Evolutionary conservation across 2,797 vertebrate species (phyloP).

Genomic region (Sphaeramia orbicularis): DNA sequence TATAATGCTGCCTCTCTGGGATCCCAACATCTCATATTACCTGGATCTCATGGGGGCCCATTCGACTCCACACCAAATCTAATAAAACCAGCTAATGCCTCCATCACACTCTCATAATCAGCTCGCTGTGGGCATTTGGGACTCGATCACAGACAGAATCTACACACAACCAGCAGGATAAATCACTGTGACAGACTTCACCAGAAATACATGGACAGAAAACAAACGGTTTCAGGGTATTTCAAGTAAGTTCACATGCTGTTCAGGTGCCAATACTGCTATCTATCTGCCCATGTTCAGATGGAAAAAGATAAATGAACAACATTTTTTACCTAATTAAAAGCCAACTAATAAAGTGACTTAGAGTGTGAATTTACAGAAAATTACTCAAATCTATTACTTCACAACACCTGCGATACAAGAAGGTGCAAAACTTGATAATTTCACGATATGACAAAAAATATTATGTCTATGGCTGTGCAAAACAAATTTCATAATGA

Average conservation of each 20-base stretch:
- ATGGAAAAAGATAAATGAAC: slow-evolving; percentile 32
- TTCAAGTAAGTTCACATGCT: slow-evolving; percentile 54
- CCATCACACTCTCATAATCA: slow-evolving; percentile 66
- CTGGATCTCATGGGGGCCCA: slow-evolving; percentile 57
- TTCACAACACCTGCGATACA: too few relatives aligned
- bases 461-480: too few relatives aligned
- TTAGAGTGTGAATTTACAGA: slow-evolving; percentile 3
- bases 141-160: slow-evolving; percentile 50
- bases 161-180: slow-evolving; percentile 48
- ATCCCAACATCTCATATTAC: slow-evolving; percentile 60
- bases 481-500: too few relatives aligned
- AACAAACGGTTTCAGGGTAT: slow-evolving; percentile 52
- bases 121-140: slow-evolving; percentile 46
- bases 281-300: slow-evolving; percentile 10
- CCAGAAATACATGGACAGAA: slow-evolving; percentile 50
- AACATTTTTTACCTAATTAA: slow-evolving; percentile 24
- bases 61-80: slow-evolving; percentile 62
- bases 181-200: slow-evolving; percentile 57
- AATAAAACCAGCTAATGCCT: slow-evolving; percentile 72
- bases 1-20: slow-evolving; percentile 15
- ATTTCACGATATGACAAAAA: too few relatives aligned
- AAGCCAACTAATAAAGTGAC: slow-evolving; percentile 24
- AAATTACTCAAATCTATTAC: too few relatives aligned
- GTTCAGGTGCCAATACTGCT: slow-evolving; percentile 29
- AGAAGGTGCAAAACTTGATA: too few relatives aligned